Base-by-base conservation (phyloP, 1,140 invertebrate genomes). In the Eumaeus atala region DNA sequence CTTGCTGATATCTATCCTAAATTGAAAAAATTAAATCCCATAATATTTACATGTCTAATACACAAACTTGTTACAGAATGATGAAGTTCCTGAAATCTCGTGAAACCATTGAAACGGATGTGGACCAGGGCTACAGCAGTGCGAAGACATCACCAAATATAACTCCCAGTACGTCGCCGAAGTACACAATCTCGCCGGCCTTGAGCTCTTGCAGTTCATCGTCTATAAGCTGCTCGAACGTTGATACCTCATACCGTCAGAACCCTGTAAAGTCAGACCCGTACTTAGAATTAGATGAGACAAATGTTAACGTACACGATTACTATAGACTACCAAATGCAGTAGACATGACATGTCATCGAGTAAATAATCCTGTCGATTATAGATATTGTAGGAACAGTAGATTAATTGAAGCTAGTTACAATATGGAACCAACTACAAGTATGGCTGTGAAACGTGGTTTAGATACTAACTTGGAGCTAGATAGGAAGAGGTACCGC, bases 91-190 rank as follows among this genome's bases (percentile, higher is more conserved):
- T 84, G 54, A 85, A 83, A 40, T 72, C 80, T 3, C 72, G 75
- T 34, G 82, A 84, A 8, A 61, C 59, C 0, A 59, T 50, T 8
- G 77, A 83, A 6, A 60, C 72, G 0, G 77, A 85, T 54, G 54
- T 67, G 0, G 82, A 85, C 51, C 79, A 84, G 55, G 81, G 81
- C 0, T 84, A 84, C 58, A 64, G 77, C 61, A 84, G 81, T 38
- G 77, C 81, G 0, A 55, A 70, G n/a, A 84, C 81, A 0, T 76
- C 81, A 1, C 81, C 81, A 0, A 80, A 77, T 52, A 63, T 72
- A 18, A 84, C 81, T 3, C 81, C 81, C 0, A 66, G 64, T 33
- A 66, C 77, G 0, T 80, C 81, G 1, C 78, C 81, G 0, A 63
- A 48, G 8, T 66, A 59, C 35, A 67, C 74, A 17, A 66, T 74